These are phyloP conservation scores for Dermatophagoides farinae DNA, from an alignment of 1,140 invertebrate species.

Conservation along the genomic window DNA sequence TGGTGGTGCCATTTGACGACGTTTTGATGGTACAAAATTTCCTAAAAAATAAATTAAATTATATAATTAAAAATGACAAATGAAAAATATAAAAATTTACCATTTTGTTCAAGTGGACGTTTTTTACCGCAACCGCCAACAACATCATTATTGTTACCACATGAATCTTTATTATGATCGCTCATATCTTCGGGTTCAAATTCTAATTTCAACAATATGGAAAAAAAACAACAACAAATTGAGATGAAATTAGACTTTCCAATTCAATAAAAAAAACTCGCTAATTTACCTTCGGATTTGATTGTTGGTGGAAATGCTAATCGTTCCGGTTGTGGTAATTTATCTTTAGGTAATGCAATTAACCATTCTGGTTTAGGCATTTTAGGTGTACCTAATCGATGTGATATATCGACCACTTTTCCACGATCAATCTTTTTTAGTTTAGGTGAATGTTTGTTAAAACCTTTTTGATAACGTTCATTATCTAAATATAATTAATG, in stretches of 20 bases:
- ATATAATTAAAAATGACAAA: conserved; percentile 14
- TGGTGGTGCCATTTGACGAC: conserved; percentile 14
- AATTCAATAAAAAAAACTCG: conserved; percentile 30
- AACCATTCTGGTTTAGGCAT: conserved; percentile 52
- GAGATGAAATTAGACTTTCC: conserved; percentile 17
- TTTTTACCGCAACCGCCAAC: conserved; percentile 39
- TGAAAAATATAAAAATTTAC: conserved; percentile 25
- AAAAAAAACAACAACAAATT: not conserved
- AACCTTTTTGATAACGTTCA: conserved; percentile 9
- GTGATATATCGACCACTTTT: conserved; percentile 51
- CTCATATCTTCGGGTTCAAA: conserved; percentile 49
- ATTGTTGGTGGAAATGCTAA: conserved; percentile 68
- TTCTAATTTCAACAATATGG: conserved; percentile 45
- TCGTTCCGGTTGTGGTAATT: conserved; percentile 50
- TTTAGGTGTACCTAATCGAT: conserved; percentile 43
- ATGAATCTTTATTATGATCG: conserved; percentile 23
- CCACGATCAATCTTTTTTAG: conserved; percentile 28
- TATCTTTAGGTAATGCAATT: conserved; percentile 49
- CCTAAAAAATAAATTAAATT: conserved; percentile 10
- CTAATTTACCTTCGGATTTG: conserved; percentile 29
- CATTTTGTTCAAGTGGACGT: conserved; percentile 60
- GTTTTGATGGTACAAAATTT: conserved; percentile 23
- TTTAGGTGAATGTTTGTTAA: conserved; percentile 14
- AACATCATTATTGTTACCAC: conserved; percentile 31
- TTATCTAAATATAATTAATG: not conserved